phyloP scores from a whole-genome alignment of 2,797 vertebrate genomes.

The Chaunax sp. region DNA sequence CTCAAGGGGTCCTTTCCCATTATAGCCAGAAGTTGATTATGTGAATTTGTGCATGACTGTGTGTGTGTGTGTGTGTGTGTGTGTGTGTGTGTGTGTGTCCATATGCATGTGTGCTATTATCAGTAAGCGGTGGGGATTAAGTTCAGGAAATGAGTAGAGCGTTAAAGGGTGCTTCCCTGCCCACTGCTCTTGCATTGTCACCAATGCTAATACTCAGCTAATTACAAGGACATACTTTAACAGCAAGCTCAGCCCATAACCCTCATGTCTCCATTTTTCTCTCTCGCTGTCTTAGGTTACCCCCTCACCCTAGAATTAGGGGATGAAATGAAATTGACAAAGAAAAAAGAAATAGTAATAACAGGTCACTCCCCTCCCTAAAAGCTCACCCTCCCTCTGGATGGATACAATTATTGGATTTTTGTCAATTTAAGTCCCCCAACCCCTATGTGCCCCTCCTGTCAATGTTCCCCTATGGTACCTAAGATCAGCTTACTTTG shows the following conservation, averaged over 20 bases:
- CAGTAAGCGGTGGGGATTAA: slow-evolving; percentile 88
- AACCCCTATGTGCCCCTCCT: slow-evolving; percentile 63
- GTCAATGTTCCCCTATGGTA: slow-evolving; percentile 63
- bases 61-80: slow-evolving; percentile 40
- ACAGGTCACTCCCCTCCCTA: slow-evolving; percentile 67
- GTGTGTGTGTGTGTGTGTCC: slow-evolving; percentile 35
- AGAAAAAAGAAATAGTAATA: slow-evolving; percentile 77
- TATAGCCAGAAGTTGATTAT: slow-evolving; percentile 71
- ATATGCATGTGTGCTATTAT: slow-evolving; percentile 71
- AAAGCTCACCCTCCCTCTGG: slow-evolving; percentile 75
- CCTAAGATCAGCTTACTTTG: slow-evolving; percentile 54
- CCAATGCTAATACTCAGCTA: slow-evolving; percentile 84
- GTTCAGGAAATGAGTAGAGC: slow-evolving; percentile 87
- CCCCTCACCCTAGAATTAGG: slow-evolving; percentile 77
- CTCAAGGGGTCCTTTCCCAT: slow-evolving; percentile 54
- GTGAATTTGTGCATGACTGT: slow-evolving; percentile 56
- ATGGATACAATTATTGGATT: slow-evolving; percentile 83
- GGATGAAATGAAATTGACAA: slow-evolving; percentile 63
- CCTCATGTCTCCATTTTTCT: slow-evolving; percentile 54
- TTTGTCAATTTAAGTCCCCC: slow-evolving; percentile 80
- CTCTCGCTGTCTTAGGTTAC: slow-evolving; percentile 78
- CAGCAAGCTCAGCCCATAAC: slow-evolving; percentile 76
- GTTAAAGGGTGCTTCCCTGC: slow-evolving; percentile 78
- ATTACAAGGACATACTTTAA: slow-evolving; percentile 86
- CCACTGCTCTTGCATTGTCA: slow-evolving; percentile 78